phyloP scores from a whole-genome alignment of 2,888 invertebrate genomes.

The Macaria notata region DNA sequence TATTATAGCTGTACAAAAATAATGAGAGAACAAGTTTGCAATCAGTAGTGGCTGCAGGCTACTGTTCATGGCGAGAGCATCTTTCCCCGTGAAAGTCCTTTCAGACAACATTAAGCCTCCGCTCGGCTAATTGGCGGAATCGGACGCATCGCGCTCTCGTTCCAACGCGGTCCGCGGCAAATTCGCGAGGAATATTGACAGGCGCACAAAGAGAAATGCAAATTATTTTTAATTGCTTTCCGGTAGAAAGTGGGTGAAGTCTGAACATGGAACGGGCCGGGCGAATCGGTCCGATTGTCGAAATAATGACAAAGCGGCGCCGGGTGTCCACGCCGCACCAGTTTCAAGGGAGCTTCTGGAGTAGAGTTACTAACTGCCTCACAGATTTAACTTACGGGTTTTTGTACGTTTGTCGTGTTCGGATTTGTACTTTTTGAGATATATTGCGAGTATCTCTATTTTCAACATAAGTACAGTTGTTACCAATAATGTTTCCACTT shows the following conservation, averaged over 20 bases:
- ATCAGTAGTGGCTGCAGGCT: neutral
- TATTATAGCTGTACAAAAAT: too few relatives aligned
- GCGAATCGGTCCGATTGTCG: conserved; percentile 61
- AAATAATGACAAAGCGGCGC: conserved; percentile 62
- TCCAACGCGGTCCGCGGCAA: conserved; percentile 37
- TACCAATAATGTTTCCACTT: too few relatives aligned
- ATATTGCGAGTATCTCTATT: too few relatives aligned
- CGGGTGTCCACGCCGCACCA: conserved; percentile 42
- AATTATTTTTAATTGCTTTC: conserved; percentile 78
- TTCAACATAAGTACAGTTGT: too few relatives aligned
- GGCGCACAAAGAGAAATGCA: conserved; percentile 73
- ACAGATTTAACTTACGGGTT: too few relatives aligned
- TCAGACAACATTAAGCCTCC: conserved; percentile 19
- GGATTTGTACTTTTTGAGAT: too few relatives aligned
- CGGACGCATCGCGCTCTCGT: conserved; percentile 38
- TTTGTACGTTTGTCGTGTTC: too few relatives aligned
- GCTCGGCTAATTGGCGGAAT: conserved; percentile 35
- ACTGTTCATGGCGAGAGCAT: neutral
- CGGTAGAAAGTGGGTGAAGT: conserved; percentile 78
- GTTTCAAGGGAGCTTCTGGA: conserved; percentile 22
- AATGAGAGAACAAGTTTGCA: too few relatives aligned
- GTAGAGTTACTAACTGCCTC: conserved; percentile 2
- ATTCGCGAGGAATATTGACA: conserved; percentile 55
- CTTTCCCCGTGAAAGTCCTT: conserved; percentile 15
- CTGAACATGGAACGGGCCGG: conserved; percentile 64